Percentiles rank a stretch among this genome's conserved stretches.
phyloP scores from a whole-genome alignment of 2,888 invertebrate species.

The Acanthosepion lycidas region DNA sequence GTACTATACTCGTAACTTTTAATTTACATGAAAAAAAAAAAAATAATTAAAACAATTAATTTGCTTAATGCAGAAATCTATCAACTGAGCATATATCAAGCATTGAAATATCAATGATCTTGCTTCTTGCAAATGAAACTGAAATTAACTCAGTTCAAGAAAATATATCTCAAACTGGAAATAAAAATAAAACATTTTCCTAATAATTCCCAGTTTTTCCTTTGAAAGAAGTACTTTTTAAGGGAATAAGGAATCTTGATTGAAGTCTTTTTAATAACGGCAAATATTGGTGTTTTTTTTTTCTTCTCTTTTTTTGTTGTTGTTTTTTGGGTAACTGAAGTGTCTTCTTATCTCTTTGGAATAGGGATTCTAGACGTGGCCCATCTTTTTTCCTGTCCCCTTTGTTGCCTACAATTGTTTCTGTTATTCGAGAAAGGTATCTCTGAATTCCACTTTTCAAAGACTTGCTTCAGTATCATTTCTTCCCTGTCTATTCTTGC shows the following conservation, averaged over 20 bases:
- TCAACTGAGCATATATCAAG: too few relatives aligned
- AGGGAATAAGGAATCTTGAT: background rate
- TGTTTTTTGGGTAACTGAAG: background rate
- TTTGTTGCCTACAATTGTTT: too few relatives aligned
- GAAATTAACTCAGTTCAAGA: too few relatives aligned
- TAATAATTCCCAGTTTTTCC: background rate
- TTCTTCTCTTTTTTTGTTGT: too few relatives aligned
- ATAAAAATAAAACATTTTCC: background rate
- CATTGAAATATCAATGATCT: background rate
- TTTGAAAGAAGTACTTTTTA: background rate
- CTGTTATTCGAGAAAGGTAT: background rate
- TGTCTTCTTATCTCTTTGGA: background rate
- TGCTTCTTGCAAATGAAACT: background rate
- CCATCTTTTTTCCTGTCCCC: background rate
- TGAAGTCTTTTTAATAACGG: background rate
- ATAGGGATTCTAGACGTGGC: background rate
- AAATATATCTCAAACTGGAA: background rate
- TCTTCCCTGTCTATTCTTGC: background rate
- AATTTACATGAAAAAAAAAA: too few relatives aligned
- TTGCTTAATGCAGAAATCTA: too few relatives aligned
- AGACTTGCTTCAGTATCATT: background rate
- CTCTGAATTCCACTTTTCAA: background rate
- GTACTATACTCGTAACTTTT: too few relatives aligned
- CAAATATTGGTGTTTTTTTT: background rate
- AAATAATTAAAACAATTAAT: too few relatives aligned